Evolutionary conservation across 2,113 vertebrate species (phyloP).

Genomic region (Corynorhinus townsendii): DNA sequence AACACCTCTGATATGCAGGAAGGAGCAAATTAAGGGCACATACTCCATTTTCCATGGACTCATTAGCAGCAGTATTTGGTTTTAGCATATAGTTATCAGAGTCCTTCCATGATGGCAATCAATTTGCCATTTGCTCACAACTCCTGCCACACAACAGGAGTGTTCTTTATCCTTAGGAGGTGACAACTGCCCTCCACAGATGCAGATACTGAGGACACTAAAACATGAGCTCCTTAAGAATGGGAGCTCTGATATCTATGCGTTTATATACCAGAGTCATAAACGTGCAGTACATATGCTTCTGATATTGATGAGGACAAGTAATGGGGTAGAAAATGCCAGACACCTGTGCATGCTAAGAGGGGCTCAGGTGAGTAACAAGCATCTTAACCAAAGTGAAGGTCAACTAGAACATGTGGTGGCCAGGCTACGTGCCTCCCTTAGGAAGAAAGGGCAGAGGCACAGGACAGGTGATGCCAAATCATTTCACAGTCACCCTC

Average conservation of each 20-base stretch:
- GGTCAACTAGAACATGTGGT: not conserved
- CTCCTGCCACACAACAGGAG: not conserved
- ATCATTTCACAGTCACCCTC: accelerated
- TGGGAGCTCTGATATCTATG: not conserved
- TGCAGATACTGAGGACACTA: not conserved
- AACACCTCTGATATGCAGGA: too few species aligned
- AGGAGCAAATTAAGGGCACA: not conserved
- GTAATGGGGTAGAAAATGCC: not conserved
- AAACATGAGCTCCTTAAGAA: not conserved
- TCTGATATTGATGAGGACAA: not conserved
- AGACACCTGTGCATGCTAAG: not conserved
- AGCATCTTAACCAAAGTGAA: not conserved
- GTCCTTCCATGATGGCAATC: not conserved
- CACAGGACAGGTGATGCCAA: accelerated
- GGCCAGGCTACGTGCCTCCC: not conserved
- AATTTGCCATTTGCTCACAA: not conserved
- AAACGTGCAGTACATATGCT: not conserved
- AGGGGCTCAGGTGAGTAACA: not conserved
- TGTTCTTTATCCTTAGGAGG: not conserved
- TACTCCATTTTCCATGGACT: not conserved
- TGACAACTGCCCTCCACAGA: too few species aligned
- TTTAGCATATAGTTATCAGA: not conserved
- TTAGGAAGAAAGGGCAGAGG: not conserved
- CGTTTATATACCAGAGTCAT: not conserved
- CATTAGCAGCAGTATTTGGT: not conserved